These are phyloP conservation scores for Hetaerina americana DNA, from an alignment of 1,140 invertebrate species.

Conservation along the genomic window DNA sequence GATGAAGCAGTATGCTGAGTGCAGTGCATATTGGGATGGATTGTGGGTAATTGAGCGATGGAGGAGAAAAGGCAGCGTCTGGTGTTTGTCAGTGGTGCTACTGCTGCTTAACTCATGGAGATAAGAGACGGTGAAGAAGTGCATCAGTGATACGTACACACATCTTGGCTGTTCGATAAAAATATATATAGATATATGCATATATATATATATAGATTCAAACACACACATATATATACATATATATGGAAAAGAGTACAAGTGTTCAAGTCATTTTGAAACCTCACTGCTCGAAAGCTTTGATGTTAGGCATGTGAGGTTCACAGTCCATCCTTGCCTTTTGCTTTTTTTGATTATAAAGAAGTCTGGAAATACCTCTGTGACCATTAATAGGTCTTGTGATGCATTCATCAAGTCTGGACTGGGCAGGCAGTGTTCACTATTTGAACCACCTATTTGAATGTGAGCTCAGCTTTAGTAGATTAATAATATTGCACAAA, in stretches of 20 bases:
- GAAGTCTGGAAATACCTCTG: slow-evolving; percentile 6
- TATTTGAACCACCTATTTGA: slow-evolving; percentile 6
- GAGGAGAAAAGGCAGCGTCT: background rate
- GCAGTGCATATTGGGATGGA: background rate
- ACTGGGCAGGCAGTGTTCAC: slow-evolving; percentile 3
- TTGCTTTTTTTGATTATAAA: background rate
- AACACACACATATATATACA: background rate
- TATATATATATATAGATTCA: background rate
- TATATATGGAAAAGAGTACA: slow-evolving; percentile 3
- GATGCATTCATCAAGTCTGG: slow-evolving; percentile 7
- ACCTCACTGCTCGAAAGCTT: slow-evolving; percentile 8
- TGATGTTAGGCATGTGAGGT: slow-evolving; percentile 6
- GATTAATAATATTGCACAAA: slow-evolving; percentile 7
- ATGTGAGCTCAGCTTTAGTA: slow-evolving; percentile 9
- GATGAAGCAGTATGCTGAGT: slow-evolving; percentile 1
- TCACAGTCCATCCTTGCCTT: slow-evolving; percentile 8
- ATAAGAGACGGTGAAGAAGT: background rate
- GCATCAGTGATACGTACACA: background rate
- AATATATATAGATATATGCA: background rate
- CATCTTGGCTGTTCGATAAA: background rate
- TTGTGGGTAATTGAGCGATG: background rate
- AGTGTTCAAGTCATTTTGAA: slow-evolving; percentile 8
- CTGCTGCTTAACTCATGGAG: background rate
- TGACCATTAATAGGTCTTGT: slow-evolving; percentile 3
- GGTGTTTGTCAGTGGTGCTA: background rate